These are phyloP conservation scores for Xanthorhoe spadicearia DNA, from an alignment of 2,888 invertebrate species.

Conservation along the genomic window DNA sequence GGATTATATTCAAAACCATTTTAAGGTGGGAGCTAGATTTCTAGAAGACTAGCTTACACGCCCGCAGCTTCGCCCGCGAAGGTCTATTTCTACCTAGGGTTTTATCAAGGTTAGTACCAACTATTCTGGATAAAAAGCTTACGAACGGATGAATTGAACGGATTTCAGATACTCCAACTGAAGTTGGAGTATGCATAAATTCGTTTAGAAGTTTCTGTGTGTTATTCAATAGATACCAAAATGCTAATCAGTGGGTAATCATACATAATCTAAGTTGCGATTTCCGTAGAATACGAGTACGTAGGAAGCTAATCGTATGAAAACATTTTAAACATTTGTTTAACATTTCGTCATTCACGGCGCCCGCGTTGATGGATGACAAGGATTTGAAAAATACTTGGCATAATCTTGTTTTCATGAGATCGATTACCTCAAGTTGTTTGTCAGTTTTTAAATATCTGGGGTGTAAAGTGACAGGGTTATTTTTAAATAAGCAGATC, in stretches of 20 bases:
- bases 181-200: too few relatives aligned
- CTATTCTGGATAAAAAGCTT: too few relatives aligned
- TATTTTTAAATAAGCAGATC: background rate
- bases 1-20: too few relatives aligned
- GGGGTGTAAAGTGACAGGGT: background rate
- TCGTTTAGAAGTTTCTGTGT: too few relatives aligned
- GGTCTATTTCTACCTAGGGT: too few relatives aligned
- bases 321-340: slow-evolving; percentile 3
- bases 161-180: too few relatives aligned
- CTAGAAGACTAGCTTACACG: too few relatives aligned
- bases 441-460: background rate
- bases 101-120: too few relatives aligned
- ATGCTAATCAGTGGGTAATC: background rate
- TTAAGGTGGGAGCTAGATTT: too few relatives aligned
- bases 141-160: too few relatives aligned
- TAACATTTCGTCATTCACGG: background rate
- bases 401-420: slow-evolving; percentile 1
- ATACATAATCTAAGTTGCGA: background rate
- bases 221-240: background rate
- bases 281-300: background rate
- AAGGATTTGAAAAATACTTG: background rate
- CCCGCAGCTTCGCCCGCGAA: too few relatives aligned
- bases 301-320: background rate
- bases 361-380: background rate
- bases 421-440: background rate